Percentiles rank a stretch among this genome's conserved stretches.
Conservation (phyloP, 2,888 invertebrate species). For the Ennomos fuscantarius region DNA sequence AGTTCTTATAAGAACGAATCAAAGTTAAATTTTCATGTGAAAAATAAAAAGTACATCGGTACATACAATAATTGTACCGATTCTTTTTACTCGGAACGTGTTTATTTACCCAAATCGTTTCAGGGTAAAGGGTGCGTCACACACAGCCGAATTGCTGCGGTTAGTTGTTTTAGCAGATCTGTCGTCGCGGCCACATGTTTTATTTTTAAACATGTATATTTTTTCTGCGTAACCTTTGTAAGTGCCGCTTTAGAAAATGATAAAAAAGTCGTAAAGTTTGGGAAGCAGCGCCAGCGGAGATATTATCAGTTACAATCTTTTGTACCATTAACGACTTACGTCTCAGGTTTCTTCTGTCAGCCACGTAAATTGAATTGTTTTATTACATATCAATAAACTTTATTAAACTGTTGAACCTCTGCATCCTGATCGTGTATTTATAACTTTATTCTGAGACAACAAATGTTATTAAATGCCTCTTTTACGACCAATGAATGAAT, state of each 20-base stretch:
- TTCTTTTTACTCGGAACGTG: conserved; percentile 5
- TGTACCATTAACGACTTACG: conserved; percentile 20
- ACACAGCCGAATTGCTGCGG: conserved; percentile 29
- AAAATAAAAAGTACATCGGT: not conserved
- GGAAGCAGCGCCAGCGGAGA: conserved; percentile 16
- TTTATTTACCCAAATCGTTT: conserved; percentile 38
- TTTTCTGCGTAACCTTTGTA: conserved; percentile 47
- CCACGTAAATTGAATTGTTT: conserved; percentile 49
- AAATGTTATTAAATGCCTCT: conserved; percentile 23
- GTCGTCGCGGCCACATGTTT: conserved; percentile 45
- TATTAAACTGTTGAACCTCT: conserved; percentile 39
- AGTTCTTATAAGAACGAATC: no score
- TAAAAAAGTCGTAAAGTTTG: conserved; percentile 30
- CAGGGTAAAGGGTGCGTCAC: conserved; percentile 39
- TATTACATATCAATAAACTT: conserved; percentile 44
- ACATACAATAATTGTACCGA: not conserved
- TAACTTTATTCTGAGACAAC: conserved; percentile 23
- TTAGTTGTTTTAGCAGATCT: conserved; percentile 40
- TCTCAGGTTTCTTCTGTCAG: conserved; percentile 12
- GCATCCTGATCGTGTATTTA: conserved; percentile 18
- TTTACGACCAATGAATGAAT: conserved; percentile 26
- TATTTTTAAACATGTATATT: conserved; percentile 45
- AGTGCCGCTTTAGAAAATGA: conserved; percentile 41
- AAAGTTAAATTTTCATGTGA: no score
- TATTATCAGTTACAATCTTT: conserved; percentile 28